Conservation (phyloP, 2,797 vertebrate species). For the Benthosema pterotum region DNA sequence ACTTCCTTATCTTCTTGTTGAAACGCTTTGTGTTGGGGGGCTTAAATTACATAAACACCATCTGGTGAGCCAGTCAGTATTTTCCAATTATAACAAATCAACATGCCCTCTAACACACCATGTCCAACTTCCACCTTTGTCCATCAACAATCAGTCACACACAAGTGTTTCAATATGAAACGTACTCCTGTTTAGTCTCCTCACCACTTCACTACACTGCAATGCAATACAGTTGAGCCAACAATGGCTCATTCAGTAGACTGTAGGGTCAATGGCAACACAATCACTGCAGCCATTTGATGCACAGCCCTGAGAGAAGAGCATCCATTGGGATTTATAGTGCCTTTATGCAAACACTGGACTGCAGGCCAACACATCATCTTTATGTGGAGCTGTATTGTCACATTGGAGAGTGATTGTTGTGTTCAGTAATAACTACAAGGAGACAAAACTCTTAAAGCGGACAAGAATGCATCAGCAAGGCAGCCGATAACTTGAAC, state of each 20-base stretch:
- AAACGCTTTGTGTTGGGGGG: constrained; percentile 59
- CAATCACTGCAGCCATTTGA: constrained; percentile 58
- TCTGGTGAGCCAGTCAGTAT: constrained; percentile 62
- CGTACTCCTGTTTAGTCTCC: constrained; percentile 40
- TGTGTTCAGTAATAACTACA: constrained; percentile 26
- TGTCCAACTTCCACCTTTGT: constrained; percentile 25
- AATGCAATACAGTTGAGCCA: constrained; percentile 52
- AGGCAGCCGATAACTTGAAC: too few relatives aligned
- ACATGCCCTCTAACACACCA: constrained; percentile 25
- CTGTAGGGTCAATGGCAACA: constrained; percentile 64
- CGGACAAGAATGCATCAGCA: constrained; percentile 52
- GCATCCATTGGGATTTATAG: constrained; percentile 60
- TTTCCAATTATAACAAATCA: constrained; percentile 64
- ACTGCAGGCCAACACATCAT: constrained; percentile 59
- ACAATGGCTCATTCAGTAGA: constrained; percentile 71
- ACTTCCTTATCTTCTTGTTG: too few relatives aligned
- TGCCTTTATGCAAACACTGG: constrained; percentile 58
- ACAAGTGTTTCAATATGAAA: not conserved
- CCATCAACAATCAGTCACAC: constrained; percentile 37
- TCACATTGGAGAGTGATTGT: constrained; percentile 48
- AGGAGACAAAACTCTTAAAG: constrained; percentile 60
- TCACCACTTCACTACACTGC: constrained; percentile 58
- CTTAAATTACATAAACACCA: constrained; percentile 76
- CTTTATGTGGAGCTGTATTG: constrained; percentile 62
- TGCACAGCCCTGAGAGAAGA: constrained; percentile 49